Conservation (phyloP, 2,113 vertebrate genomes). For the Pituophis catenifer region DNA sequence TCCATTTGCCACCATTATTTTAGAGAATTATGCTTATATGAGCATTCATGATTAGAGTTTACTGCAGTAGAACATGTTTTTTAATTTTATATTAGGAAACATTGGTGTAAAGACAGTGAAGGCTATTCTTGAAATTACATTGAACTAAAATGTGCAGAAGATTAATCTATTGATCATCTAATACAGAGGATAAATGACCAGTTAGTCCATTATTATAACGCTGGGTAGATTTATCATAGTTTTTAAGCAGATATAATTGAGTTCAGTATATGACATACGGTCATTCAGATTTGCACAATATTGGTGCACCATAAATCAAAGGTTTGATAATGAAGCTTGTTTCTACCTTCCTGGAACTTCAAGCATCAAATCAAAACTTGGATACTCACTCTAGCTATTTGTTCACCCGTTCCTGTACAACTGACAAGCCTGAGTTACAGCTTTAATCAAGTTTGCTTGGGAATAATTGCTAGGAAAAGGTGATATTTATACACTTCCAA, state of each 20-base stretch:
- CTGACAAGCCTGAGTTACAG: background rate
- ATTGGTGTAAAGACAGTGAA: background rate
- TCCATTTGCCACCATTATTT: background rate
- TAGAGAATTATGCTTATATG: background rate
- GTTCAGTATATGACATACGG: background rate
- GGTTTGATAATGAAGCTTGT: background rate
- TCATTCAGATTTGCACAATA: background rate
- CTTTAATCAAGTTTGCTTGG: background rate
- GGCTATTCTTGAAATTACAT: background rate
- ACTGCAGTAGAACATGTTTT: background rate
- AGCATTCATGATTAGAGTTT: background rate
- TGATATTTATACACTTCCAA: background rate
- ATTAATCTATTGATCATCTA: background rate
- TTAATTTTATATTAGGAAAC: background rate
- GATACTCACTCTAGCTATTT: background rate
- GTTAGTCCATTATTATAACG: background rate
- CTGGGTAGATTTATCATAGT: background rate
- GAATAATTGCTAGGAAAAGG: background rate
- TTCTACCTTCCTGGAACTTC: background rate
- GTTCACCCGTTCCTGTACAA: background rate
- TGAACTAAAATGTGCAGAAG: background rate
- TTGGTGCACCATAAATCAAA: background rate
- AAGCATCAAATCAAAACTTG: background rate
- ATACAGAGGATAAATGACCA: background rate
- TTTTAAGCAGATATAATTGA: background rate